Base-by-base conservation (phyloP, 2,113 vertebrate species). In the Microtus ochrogaster region DNA sequence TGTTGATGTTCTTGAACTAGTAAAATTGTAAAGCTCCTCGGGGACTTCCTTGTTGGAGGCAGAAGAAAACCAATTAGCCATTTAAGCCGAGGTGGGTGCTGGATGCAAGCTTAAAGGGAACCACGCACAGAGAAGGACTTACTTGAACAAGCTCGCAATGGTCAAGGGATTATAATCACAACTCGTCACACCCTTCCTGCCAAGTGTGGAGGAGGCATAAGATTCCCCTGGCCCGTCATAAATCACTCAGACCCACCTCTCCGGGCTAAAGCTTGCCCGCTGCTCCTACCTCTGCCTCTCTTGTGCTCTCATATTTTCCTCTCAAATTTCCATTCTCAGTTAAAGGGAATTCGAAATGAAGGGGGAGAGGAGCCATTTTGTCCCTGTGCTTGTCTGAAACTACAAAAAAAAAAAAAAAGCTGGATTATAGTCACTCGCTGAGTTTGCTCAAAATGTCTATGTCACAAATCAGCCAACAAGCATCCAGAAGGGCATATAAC, bases 171-270 rank as follows among this genome's bases (percentile, higher is more conserved):
- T 93, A 85, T 85, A 90, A 92, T 73, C 93, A 74, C 65, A 93
- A 92, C 92, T 95, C 96, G 93, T 94, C 95, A 93, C 70, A 76
- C 87, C 96, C 97, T 97, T 96, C 97, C 95, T 93, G 96, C 68
- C 91, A 96, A 96, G 92, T 63, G 89, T 61, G 77, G 93, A 72
- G 85, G 89, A 95, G 92, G 95, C 44, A 16, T 82, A 85, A 89
- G 93, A 28, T 91, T 89, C 94, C 95, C 97, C 97, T 94, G 88
- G 94, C 33, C 95, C 74, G 24, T 61, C 74, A 91, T 90, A 95
- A 96, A 97, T 97, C 96, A 96, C 83, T 84, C 94, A 39, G 65
- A 92, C 84, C 95, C n/a, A 70, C 92, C 95, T 87, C 95, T 90
- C 95, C 58, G 1, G 61, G 47, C 85, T 93, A 82, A 93, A 65